Evolutionary conservation across 2,797 vertebrate genomes (phyloP), one percentile per base, ranked within the genome.

Genomic region (Cetoscarus ocellatus): DNA sequence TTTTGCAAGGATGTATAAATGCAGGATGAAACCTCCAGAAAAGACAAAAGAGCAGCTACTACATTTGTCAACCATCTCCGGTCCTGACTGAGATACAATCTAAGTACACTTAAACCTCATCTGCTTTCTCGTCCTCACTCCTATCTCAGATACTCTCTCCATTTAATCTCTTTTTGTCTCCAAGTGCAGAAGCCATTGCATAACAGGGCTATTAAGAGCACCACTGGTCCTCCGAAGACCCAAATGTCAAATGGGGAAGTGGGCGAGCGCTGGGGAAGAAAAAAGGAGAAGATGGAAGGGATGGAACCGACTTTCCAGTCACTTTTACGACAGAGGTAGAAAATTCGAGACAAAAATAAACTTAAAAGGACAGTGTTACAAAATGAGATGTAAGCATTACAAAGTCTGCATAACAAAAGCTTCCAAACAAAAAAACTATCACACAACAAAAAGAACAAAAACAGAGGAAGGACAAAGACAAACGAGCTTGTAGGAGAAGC

Each of bases 181-280:
- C 67, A 73, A 90, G 77, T 69, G 75, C 77, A 74, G 73, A 68
- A 60, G 64, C 67, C 35, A 68, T 91, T 90, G 85, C 54, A 70
- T 86, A 92, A 91, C 84, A 35, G 53, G 70, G 67, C 85, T 77
- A 86, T 83, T 81, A 83, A 44, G 70, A 91, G 87, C 67, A 54
- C 61, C 62, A 55, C 76, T 71, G 84, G 80, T 82, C 82, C 86
- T 87, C 65, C 8, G 15, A 82, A 70, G 62, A 52, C 69, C 73
- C 60, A 71, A 88, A 91, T 90, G 86, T 85, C 83, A 87, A 87
- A 80, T 38, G 38, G 60, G 62, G 67, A 86, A 81, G 79, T 67
- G 65, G 77, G 62, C 53, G 62, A 87, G 69, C 47, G 75, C 55
- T 59, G 40, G 40, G 53, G 58, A 61, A 66, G 27, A 43, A 58